Evolutionary conservation across 2,797 vertebrate species (phyloP).

Genomic region (Periparus ater): DNA sequence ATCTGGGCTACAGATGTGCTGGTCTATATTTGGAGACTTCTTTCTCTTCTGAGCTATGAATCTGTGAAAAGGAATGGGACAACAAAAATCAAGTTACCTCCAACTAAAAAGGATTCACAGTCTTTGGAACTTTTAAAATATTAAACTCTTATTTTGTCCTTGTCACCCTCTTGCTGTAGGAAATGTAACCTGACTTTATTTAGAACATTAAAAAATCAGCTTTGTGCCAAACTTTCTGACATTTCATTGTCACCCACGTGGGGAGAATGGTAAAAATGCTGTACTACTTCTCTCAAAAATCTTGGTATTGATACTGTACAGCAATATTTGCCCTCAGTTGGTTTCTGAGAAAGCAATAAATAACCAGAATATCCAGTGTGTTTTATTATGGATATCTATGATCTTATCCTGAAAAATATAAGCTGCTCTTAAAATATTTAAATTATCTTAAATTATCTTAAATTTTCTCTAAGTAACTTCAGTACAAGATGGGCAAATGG

Average conservation of each 20-base stretch:
- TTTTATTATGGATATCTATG: background rate
- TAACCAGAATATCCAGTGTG: background rate
- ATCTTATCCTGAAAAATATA: background rate
- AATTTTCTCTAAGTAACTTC: background rate
- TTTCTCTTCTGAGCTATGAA: background rate
- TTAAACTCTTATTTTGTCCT: background rate
- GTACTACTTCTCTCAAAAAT: background rate
- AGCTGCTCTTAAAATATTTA: background rate
- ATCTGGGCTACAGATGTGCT: slow-evolving; percentile 40
- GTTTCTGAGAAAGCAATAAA: background rate
- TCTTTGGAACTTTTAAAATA: background rate
- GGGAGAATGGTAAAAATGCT: background rate
- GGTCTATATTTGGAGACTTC: background rate
- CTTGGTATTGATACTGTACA: background rate
- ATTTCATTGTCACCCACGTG: background rate
- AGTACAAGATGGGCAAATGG: fast-evolving
- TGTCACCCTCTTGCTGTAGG: background rate
- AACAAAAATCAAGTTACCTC: background rate
- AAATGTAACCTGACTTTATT: background rate
- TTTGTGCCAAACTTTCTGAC: background rate
- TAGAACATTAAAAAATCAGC: background rate
- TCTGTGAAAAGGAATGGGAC: background rate
- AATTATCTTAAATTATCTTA: background rate
- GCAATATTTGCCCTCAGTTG: background rate
- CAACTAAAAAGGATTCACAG: background rate